Evolutionary conservation across 2,888 invertebrate species (phyloP), one percentile per base, ranked within the genome.

Genomic region (Diarsia dahlii): DNA sequence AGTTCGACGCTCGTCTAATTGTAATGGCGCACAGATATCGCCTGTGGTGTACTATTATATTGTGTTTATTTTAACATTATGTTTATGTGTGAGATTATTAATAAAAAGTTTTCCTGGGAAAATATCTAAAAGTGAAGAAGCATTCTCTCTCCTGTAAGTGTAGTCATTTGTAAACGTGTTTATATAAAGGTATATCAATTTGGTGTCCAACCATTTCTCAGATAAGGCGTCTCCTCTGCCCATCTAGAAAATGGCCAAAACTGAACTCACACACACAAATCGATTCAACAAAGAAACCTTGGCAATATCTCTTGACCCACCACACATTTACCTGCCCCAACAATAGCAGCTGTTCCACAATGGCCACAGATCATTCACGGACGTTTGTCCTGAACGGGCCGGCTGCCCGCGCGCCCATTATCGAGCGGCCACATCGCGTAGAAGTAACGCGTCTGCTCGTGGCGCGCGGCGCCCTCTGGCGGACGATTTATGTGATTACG

Each of bases 311-410:
- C 12, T 52, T 67, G n/a, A 66, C 4, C 48, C 13, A 0, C 10
- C 13, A 20, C 13, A 15, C 3, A 68, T 34, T 66, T 45, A 64
- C 52, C 45, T 46, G 56, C 46, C 39, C 46, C 18, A 28, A 39
- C 28, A 71, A 63, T 45, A 60, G 45, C 28, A 65, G 28, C 39
- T 69, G 58, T 50, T 76, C 74, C 65, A 73, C 70, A 74, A 75
- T 76, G 48, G 46, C 78, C 74, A 77, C 77, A 80, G 13, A 84
- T 86, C 87, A 84, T 83, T 87, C 69, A 84, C 81, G 86, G 74
- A 48, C 13, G 68, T 74, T 81, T 71, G 74, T 65, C 74, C 15
- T 20, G 77, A 81, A 78, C 83, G 80, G 76, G 28, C n/a, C 67
- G 58, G 65, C 71, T 13, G 54, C 39, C 64, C 48, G 45, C 54